These are phyloP conservation scores for Zapornia atra DNA, from an alignment of 2,113 vertebrate genomes.

Conservation along the genomic window DNA sequence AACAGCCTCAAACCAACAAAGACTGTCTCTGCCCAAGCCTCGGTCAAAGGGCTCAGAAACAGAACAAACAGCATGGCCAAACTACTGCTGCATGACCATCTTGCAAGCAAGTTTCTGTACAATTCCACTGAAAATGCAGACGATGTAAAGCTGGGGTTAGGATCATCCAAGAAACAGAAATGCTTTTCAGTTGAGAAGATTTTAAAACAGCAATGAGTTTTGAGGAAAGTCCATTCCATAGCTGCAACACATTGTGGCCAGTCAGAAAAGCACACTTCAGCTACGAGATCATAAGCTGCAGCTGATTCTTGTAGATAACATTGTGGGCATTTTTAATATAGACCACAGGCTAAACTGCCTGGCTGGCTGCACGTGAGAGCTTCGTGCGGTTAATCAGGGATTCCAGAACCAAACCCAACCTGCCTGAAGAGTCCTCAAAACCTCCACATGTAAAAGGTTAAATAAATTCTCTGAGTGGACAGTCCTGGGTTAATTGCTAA, in stretches of 20 bases:
- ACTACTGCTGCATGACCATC: not conserved
- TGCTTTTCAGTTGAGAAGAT: not conserved
- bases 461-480: not conserved
- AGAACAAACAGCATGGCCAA: not conserved
- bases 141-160: not conserved
- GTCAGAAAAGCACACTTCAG: not conserved
- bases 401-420: not conserved
- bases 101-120: not conserved
- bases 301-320: not conserved
- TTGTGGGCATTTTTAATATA: not conserved
- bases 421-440: not conserved
- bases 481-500: not conserved
- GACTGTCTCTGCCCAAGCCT: not conserved
- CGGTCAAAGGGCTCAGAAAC: not conserved
- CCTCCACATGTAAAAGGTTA: not conserved
- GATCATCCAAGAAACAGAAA: not conserved
- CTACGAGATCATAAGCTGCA: not conserved
- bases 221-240: not conserved
- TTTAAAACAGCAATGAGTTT: not conserved
- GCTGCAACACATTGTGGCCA: not conserved
- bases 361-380: not conserved
- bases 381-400: not conserved
- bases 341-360: not conserved
- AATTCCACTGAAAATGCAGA: not conserved
- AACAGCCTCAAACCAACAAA: not conserved